These are phyloP conservation scores for Coecobrya sp. DNA, from an alignment of 2,888 invertebrate species.

Conservation along the genomic window DNA sequence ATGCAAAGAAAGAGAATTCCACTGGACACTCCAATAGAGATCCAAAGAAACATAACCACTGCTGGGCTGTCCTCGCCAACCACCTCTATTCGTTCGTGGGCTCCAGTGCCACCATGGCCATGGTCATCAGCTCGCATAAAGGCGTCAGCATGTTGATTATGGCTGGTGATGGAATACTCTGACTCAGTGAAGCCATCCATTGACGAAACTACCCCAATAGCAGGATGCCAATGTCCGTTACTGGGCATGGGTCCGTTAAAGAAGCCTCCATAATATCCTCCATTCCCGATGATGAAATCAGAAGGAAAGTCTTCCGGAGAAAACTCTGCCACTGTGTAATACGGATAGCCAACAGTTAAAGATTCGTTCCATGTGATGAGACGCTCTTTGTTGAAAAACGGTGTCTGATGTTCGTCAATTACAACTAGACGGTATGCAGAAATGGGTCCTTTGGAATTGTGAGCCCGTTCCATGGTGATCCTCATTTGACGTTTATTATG, in stretches of 20 bases:
- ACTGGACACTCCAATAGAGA: constrained; percentile 92
- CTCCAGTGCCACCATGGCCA: constrained; percentile 86
- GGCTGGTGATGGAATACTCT: constrained; percentile 90
- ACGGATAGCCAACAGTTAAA: constrained; percentile 91
- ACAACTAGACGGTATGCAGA: constrained; percentile 93
- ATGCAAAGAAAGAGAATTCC: constrained; percentile 91
- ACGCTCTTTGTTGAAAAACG: constrained; percentile 90
- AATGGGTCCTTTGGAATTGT: constrained; percentile 94
- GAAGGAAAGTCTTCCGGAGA: constrained; percentile 89
- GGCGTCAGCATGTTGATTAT: constrained; percentile 87
- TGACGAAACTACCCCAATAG: constrained; percentile 92
- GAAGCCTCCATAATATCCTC: constrained; percentile 92
- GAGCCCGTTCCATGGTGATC: constrained; percentile 90
- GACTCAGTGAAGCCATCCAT: constrained; percentile 91
- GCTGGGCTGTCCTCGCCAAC: constrained; percentile 85
- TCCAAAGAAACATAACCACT: constrained; percentile 88
- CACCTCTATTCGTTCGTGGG: constrained; percentile 81
- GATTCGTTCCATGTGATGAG: constrained; percentile 92
- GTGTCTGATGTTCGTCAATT: constrained; percentile 89
- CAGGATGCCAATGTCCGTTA: constrained; percentile 90
- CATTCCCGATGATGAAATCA: constrained; percentile 93
- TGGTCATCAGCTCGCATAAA: constrained; percentile 88
- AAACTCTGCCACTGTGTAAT: constrained; percentile 95
- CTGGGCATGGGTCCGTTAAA: constrained; percentile 92
- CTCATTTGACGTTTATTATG: constrained; percentile 90